These are phyloP conservation scores for Spodoptera litura DNA, from an alignment of 1,140 invertebrate genomes.

Conservation along the genomic window DNA sequence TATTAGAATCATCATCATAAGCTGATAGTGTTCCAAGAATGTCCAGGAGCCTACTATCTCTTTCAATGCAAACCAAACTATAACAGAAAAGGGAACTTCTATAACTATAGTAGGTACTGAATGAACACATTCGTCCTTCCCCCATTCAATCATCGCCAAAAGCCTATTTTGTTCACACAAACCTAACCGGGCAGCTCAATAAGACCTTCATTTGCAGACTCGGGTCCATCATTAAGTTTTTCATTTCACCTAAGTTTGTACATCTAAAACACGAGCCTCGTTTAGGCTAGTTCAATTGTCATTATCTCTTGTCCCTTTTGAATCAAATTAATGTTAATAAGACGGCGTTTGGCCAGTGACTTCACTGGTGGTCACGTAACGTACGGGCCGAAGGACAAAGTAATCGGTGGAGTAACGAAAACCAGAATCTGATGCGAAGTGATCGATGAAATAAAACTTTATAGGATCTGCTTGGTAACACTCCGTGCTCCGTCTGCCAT, in stretches of 20 bases:
- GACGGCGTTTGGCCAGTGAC: neutral
- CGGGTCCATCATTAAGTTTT: slow-evolving; percentile 21
- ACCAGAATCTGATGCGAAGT: slow-evolving; percentile 17
- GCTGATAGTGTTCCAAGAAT: no score
- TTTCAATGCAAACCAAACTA: no score
- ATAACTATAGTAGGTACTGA: neutral
- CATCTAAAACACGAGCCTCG: slow-evolving; percentile 15
- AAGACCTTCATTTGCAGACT: slow-evolving; percentile 28
- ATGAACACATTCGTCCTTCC: slow-evolving; percentile 4
- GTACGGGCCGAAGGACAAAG: slow-evolving; percentile 17
- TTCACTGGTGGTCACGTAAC: slow-evolving; percentile 44
- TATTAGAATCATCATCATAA: no score
- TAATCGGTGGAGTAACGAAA: slow-evolving; percentile 21
- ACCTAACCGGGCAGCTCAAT: slow-evolving; percentile 12
- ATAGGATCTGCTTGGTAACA: slow-evolving; percentile 6
- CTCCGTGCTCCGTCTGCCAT: neutral
- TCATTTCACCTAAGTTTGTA: slow-evolving; percentile 13
- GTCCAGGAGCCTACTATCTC: no score
- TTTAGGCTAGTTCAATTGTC: slow-evolving; percentile 7
- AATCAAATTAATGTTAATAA: slow-evolving; percentile 32
- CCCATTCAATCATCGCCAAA: slow-evolving; percentile 17
- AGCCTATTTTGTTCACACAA: slow-evolving; percentile 28
- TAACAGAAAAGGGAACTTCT: neutral
- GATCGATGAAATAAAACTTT: slow-evolving; percentile 27
- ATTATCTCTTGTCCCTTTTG: slow-evolving; percentile 31